A percentile compares a stretch with the other conserved stretches of the same genome.
Evolutionary conservation across 1,140 invertebrate genomes (phyloP).

Genomic region (Drosophila pseudoobscura): DNA sequence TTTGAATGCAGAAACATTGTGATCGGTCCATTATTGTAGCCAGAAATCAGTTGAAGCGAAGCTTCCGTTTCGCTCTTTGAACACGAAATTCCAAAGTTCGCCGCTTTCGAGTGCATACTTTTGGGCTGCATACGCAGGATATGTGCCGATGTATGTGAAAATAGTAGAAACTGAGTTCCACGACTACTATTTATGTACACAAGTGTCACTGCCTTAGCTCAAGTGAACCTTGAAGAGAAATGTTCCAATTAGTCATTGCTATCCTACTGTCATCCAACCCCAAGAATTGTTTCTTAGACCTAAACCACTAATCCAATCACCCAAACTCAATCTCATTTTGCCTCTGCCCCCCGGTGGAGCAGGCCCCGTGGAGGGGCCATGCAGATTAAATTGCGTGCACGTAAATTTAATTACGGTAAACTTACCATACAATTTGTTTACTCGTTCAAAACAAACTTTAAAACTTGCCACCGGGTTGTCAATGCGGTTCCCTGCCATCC

Average conservation of each 20-base stretch:
- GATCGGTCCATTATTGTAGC: too few species aligned
- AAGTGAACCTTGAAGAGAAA: not conserved
- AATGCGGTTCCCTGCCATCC: slow-evolving; percentile 41
- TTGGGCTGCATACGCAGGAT: too few species aligned
- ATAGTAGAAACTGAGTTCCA: too few species aligned
- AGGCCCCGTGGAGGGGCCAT: not conserved
- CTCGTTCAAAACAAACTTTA: slow-evolving; percentile 79
- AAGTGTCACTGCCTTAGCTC: too few species aligned
- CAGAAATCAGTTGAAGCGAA: too few species aligned
- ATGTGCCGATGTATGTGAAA: too few species aligned
- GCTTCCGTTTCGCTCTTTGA: too few species aligned
- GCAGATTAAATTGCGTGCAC: slow-evolving; percentile 73
- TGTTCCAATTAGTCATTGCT: not conserved
- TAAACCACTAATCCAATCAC: slow-evolving; percentile 30
- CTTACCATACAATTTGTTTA: slow-evolving; percentile 75
- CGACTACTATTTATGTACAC: too few species aligned
- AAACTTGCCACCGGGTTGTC: slow-evolving; percentile 65
- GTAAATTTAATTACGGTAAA: slow-evolving; percentile 78
- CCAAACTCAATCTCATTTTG: slow-evolving; percentile 11
- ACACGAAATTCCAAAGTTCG: too few species aligned
- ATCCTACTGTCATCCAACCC: not conserved
- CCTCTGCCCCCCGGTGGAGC: too few species aligned
- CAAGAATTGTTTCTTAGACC: not conserved
- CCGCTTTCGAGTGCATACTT: too few species aligned
- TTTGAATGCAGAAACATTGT: too few species aligned